Evolutionary conservation across 2,888 invertebrate genomes (phyloP).

Genomic region (Eutolmus rufibarbis): DNA sequence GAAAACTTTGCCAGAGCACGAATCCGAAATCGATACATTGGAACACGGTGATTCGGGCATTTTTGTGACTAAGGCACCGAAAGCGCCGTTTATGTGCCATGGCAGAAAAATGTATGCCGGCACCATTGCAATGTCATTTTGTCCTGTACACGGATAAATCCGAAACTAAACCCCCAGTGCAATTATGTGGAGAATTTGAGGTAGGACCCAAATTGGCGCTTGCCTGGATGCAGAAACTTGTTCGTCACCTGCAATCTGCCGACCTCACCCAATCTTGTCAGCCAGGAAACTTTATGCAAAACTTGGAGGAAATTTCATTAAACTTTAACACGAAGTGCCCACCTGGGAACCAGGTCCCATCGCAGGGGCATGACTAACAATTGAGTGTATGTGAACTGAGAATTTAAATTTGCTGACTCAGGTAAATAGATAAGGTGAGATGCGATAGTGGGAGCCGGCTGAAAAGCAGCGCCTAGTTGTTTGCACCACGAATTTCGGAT

Average conservation of each 20-base stretch:
- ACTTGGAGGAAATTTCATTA: not conserved
- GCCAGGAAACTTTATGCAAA: not conserved
- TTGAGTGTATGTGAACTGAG: not conserved
- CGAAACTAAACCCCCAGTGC: not conserved
- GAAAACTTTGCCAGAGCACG: not conserved
- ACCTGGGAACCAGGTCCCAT: not conserved
- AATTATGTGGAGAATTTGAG: not conserved
- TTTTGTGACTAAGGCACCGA: not conserved
- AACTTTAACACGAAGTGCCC: not conserved
- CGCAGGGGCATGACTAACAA: not conserved
- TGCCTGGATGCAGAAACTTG: not conserved
- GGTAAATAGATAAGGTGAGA: not conserved
- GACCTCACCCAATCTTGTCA: not conserved
- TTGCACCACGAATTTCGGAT: not conserved
- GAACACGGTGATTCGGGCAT: not conserved
- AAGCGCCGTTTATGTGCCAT: not conserved
- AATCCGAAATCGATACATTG: not conserved
- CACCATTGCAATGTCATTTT: not conserved
- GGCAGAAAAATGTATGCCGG: not conserved
- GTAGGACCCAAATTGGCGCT: not conserved
- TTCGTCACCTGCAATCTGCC: not conserved
- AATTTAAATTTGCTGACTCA: not conserved
- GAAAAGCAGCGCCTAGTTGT: not conserved
- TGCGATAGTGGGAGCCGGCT: not conserved
- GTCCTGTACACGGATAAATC: not conserved